Evolutionary conservation across 2,797 vertebrate genomes (phyloP).

Genomic region (Pangasius larnaudii): DNA sequence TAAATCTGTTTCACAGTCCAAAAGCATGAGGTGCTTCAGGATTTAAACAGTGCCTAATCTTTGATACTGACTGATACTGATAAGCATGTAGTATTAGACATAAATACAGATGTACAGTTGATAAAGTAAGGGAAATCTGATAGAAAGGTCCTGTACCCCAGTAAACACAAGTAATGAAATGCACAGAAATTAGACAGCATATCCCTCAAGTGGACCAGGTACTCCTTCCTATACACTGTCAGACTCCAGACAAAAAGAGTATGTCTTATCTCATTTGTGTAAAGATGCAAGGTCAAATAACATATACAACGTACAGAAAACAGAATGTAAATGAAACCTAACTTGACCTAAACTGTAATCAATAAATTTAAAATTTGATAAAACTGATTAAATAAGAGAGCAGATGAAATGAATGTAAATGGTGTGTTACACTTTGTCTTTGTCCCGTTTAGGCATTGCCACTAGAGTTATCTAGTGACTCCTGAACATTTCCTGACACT

Average conservation of each 20-base stretch:
- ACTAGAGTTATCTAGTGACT: neutral
- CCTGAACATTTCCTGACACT: neutral
- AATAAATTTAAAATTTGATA: neutral
- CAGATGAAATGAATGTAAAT: neutral
- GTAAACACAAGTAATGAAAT: neutral
- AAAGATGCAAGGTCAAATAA: neutral
- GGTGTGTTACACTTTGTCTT: neutral
- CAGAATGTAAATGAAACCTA: neutral
- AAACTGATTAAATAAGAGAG: neutral
- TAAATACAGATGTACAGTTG: neutral
- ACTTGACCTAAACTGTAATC: neutral
- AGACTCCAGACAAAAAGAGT: neutral
- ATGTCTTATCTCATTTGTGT: neutral
- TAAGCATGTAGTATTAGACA: neutral
- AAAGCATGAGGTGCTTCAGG: neutral
- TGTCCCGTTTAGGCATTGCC: neutral
- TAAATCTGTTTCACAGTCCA: neutral
- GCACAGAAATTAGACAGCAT: neutral
- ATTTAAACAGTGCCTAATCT: neutral
- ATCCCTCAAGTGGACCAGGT: neutral
- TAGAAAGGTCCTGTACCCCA: neutral
- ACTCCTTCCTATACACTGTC: neutral
- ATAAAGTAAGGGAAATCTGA: neutral
- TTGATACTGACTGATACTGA: neutral
- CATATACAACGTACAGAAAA: neutral